A percentile compares a stretch with the other conserved stretches of the same genome.
Evolutionary conservation across 2,797 vertebrate species (phyloP).

Genomic region (Chrosomus eos): DNA sequence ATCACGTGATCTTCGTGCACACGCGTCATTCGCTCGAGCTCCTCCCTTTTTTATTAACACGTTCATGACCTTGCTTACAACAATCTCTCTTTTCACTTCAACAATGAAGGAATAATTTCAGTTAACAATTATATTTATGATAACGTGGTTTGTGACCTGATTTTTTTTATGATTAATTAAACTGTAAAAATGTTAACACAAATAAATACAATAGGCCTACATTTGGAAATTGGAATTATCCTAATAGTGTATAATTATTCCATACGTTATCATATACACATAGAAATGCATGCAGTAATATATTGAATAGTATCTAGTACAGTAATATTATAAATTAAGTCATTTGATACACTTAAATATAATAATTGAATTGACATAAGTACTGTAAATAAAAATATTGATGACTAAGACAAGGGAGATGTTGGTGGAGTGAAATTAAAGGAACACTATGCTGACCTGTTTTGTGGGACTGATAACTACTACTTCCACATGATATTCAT

Average conservation of each 20-base stretch:
- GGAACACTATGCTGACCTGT: background rate
- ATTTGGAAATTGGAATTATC: background rate
- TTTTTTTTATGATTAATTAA: background rate
- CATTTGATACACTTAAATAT: background rate
- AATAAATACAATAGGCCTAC: background rate
- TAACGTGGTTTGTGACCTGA: background rate
- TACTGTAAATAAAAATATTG: background rate
- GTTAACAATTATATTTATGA: background rate
- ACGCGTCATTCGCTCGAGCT: background rate
- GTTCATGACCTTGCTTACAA: background rate
- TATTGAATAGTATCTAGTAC: background rate
- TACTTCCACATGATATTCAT: background rate
- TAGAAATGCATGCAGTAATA: background rate
- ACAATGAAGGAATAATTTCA: background rate
- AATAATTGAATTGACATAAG: background rate
- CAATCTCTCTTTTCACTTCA: background rate
- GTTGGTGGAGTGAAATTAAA: background rate
- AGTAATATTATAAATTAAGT: background rate
- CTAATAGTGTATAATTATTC: background rate
- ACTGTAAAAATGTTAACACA: background rate
- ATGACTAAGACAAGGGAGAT: background rate
- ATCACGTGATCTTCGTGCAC: conserved; percentile 38
- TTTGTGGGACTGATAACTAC: background rate
- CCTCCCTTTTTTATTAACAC: conserved; percentile 47
- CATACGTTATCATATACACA: background rate